Evolutionary conservation across 2,888 invertebrate species (phyloP).

Genomic region (Helicoverpa assulta): DNA sequence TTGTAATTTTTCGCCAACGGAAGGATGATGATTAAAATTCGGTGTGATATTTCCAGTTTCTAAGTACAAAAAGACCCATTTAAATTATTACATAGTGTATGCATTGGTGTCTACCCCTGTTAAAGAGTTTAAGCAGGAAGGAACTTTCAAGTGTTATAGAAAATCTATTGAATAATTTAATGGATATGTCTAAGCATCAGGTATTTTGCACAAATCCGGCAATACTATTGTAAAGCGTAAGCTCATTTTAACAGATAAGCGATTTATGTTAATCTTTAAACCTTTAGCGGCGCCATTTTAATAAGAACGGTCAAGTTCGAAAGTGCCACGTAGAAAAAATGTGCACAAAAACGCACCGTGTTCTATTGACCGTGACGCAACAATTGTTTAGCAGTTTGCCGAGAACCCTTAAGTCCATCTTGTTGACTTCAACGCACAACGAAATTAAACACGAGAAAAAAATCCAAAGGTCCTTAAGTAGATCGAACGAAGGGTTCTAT

Average conservation of each 20-base stretch:
- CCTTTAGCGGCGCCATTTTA: slow-evolving; percentile 74
- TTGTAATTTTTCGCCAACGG: slow-evolving; percentile 57
- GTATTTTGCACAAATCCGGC: slow-evolving; percentile 33
- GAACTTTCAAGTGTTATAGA: slow-evolving; percentile 16
- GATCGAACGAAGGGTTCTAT: slow-evolving; percentile 86
- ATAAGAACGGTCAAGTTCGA: slow-evolving; percentile 73
- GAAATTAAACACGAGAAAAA: slow-evolving; percentile 84
- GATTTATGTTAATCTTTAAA: slow-evolving; percentile 69
- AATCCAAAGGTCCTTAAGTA: slow-evolving; percentile 81
- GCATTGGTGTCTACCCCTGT: background rate
- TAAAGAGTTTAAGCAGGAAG: slow-evolving; percentile 33
- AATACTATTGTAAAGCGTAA: slow-evolving; percentile 47
- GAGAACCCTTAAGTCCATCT: slow-evolving; percentile 86
- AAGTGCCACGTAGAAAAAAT: slow-evolving; percentile 71
- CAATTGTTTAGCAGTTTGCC: slow-evolving; percentile 89
- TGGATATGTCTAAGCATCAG: background rate
- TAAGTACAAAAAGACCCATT: background rate
- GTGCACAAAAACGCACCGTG: slow-evolving; percentile 79
- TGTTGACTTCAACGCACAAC: slow-evolving; percentile 86
- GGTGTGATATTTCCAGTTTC: background rate
- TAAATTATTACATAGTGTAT: background rate
- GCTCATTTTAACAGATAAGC: slow-evolving; percentile 68
- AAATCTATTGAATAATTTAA: slow-evolving; percentile 4
- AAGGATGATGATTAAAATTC: slow-evolving; percentile 24
- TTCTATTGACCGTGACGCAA: slow-evolving; percentile 89